These are phyloP conservation scores for Criorhina ranunculi DNA, from an alignment of 2,888 invertebrate genomes.

Conservation along the genomic window DNA sequence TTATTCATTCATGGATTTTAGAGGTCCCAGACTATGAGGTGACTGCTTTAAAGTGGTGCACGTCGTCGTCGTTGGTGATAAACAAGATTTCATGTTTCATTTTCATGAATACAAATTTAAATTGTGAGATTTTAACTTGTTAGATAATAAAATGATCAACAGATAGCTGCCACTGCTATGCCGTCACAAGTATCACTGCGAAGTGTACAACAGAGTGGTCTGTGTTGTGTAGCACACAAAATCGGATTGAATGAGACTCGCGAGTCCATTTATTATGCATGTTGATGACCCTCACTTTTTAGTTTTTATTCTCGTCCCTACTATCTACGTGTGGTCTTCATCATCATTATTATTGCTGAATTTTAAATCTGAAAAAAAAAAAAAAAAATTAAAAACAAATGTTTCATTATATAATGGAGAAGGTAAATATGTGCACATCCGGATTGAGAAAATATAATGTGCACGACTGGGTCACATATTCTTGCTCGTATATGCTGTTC, in stretches of 20 bases:
- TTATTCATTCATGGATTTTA: constrained; percentile 44
- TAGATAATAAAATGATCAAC: constrained; percentile 30
- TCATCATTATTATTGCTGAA: constrained; percentile 21
- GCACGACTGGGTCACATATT: too few species aligned
- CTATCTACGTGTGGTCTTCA: constrained; percentile 17
- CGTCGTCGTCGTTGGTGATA: neutral
- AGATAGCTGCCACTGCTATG: neutral
- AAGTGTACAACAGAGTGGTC: too few species aligned
- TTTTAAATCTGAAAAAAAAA: constrained; percentile 38
- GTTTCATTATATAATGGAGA: constrained; percentile 53
- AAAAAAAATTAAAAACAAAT: constrained; percentile 2
- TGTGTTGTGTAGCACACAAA: neutral
- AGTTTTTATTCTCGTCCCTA: constrained; percentile 1
- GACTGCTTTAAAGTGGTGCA: constrained; percentile 35
- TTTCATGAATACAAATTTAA: constrained; percentile 63
- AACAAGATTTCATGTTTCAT: constrained; percentile 19
- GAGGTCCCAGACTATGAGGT: constrained; percentile 37
- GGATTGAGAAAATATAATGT: constrained; percentile 42
- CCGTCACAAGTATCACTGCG: too few species aligned
- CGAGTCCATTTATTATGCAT: constrained; percentile 57
- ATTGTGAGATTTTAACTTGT: constrained; percentile 18
- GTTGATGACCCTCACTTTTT: constrained; percentile 63
- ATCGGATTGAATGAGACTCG: constrained; percentile 7
- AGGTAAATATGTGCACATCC: constrained; percentile 59
- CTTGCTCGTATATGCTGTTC: too few species aligned